Conservation (phyloP, 2,888 invertebrate genomes). For the Cephus sareptanus region DNA sequence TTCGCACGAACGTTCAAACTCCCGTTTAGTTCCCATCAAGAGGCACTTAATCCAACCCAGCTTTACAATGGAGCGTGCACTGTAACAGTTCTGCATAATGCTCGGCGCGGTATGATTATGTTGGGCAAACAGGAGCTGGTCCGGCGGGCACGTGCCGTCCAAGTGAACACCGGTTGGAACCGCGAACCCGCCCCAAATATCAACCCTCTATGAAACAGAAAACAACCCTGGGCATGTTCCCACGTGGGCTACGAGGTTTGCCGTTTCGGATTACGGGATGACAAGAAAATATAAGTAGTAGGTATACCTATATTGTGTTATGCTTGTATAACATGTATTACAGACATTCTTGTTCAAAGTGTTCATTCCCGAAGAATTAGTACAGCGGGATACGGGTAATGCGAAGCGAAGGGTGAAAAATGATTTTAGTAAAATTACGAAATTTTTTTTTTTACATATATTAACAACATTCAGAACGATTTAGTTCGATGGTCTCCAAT, state of each 20-base stretch:
- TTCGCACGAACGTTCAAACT: conserved; percentile 22
- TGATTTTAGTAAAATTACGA: not conserved
- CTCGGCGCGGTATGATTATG: conserved; percentile 43
- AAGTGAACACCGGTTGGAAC: conserved; percentile 45
- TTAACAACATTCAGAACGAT: not conserved
- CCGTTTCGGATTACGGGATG: conserved; percentile 36
- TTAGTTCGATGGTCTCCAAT: not conserved
- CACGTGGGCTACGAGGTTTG: conserved; percentile 32
- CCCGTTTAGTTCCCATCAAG: conserved; percentile 58
- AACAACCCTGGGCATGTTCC: conserved; percentile 36
- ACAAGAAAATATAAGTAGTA: not conserved
- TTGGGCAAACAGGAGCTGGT: conserved; percentile 40
- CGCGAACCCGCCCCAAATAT: conserved; percentile 38
- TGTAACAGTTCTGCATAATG: not conserved
- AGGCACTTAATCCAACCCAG: conserved; percentile 51
- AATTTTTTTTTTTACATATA: not conserved
- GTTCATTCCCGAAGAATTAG: not conserved
- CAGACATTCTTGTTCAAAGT: not conserved
- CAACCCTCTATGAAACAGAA: conserved; percentile 28
- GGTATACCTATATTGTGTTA: not conserved
- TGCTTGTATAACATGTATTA: not conserved
- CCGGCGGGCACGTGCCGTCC: conserved; percentile 43
- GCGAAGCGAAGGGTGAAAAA: not conserved
- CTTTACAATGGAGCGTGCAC: not conserved
- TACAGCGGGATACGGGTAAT: not conserved